Conservation (phyloP, 2,888 invertebrate genomes). For the Spicauda simplicius region DNA sequence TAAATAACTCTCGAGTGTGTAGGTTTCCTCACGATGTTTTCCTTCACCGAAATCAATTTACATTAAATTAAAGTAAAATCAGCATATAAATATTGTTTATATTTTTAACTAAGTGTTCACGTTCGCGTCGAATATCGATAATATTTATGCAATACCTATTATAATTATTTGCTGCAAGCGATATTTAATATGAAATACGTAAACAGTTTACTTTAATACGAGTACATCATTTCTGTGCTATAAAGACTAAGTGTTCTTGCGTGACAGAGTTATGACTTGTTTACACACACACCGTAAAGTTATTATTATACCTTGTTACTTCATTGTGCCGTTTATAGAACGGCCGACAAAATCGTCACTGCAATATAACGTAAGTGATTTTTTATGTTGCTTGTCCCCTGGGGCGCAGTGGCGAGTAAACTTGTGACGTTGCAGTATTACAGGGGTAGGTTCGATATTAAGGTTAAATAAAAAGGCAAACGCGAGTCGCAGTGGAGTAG, state of each 20-base stretch:
- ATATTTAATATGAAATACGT: neutral
- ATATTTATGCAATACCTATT: neutral
- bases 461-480: neutral
- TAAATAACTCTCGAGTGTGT: too few relatives aligned
- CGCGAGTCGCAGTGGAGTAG: too few relatives aligned
- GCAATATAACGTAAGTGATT: constrained; percentile 30
- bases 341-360: constrained; percentile 13
- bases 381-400: constrained; percentile 26
- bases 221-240: neutral
- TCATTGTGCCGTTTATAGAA: constrained; percentile 16
- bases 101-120: too few relatives aligned
- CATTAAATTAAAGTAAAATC: too few relatives aligned
- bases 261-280: constrained; percentile 55
- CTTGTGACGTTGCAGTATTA: constrained; percentile 9
- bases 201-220: constrained; percentile 18
- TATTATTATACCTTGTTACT: constrained; percentile 30
- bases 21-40: too few relatives aligned
- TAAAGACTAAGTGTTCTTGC: constrained; percentile 45
- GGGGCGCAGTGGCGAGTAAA: constrained; percentile 8
- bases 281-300: constrained; percentile 40
- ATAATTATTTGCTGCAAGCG: neutral
- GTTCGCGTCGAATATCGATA: too few relatives aligned
- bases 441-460: neutral
- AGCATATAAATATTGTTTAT: too few relatives aligned
- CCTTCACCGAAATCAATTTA: too few relatives aligned